Evolutionary conservation across 1,140 invertebrate genomes (phyloP).

Genomic region (Lamellibrachia luymesi): DNA sequence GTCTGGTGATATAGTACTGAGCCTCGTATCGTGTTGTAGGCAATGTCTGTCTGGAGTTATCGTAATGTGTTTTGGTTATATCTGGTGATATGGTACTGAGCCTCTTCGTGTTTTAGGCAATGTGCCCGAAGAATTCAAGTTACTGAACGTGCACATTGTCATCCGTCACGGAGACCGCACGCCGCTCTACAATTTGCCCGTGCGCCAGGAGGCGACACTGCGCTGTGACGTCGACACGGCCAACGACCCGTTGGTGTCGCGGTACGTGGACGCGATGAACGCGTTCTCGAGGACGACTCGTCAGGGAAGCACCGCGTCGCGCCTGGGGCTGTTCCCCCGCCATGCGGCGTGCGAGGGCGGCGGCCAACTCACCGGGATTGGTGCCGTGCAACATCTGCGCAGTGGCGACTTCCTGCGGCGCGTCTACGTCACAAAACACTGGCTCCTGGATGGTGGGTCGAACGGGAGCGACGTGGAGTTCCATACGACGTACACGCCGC

Average conservation of each 20-base stretch:
- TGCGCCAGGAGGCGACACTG: background rate
- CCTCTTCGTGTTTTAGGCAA: background rate
- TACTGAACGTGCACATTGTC: slow-evolving; percentile 78
- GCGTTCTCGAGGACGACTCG: background rate
- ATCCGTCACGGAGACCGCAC: slow-evolving; percentile 86
- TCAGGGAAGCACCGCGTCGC: background rate
- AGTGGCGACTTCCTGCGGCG: slow-evolving; percentile 71
- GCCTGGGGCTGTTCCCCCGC: background rate
- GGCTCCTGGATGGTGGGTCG: slow-evolving; percentile 57
- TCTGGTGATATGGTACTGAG: too few relatives aligned
- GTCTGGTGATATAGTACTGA: too few relatives aligned
- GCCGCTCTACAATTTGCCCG: slow-evolving; percentile 64
- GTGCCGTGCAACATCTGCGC: slow-evolving; percentile 74
- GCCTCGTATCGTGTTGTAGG: too few relatives aligned
- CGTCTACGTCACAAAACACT: slow-evolving; percentile 67
- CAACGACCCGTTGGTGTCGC: background rate
- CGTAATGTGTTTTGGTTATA: too few relatives aligned
- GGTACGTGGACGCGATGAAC: background rate
- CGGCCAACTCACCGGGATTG: slow-evolving; percentile 65
- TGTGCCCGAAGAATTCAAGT: slow-evolving; percentile 61
- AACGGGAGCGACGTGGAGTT: slow-evolving; percentile 66
- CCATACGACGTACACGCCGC: slow-evolving; percentile 78
- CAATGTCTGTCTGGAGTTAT: too few relatives aligned
- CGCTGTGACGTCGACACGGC: background rate
- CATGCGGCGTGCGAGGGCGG: background rate